phyloP scores from a whole-genome alignment of 2,113 vertebrate species.

The Eidolon helvum region DNA sequence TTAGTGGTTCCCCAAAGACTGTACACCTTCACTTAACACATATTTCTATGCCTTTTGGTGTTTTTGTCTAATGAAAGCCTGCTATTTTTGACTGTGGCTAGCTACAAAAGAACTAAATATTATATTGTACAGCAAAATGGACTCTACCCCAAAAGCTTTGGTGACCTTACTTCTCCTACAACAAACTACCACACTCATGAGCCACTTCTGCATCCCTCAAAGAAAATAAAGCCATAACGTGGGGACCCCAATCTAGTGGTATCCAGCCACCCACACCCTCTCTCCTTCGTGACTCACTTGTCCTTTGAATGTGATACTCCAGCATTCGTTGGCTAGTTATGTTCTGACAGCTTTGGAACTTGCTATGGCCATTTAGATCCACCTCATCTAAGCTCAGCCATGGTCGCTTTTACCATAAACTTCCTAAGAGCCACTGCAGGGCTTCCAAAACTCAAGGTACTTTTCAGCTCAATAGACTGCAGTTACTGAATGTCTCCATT shows the following conservation, averaged over 20 bases:
- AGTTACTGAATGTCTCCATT: not conserved
- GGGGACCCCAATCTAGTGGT: not conserved
- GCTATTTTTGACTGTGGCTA: not conserved
- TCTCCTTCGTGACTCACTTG: not conserved
- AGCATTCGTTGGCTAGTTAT: not conserved
- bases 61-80: not conserved
- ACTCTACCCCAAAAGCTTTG: not conserved
- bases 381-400: not conserved
- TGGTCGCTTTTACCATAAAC: not conserved
- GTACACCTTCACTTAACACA: not conserved
- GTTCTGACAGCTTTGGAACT: not conserved
- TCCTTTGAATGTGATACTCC: not conserved
- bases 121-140: not conserved
- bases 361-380: not conserved
- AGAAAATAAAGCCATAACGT: not conserved
- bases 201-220: not conserved
- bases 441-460: not conserved
- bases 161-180: not conserved
- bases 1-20: not conserved
- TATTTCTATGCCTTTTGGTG: not conserved
- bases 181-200: not conserved
- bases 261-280: too few species aligned
- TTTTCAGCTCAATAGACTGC: not conserved
- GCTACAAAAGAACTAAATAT: not conserved
- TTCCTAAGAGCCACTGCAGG: not conserved